These are phyloP conservation scores for Acheta domesticus DNA, from an alignment of 2,888 invertebrate genomes.

Conservation along the genomic window DNA sequence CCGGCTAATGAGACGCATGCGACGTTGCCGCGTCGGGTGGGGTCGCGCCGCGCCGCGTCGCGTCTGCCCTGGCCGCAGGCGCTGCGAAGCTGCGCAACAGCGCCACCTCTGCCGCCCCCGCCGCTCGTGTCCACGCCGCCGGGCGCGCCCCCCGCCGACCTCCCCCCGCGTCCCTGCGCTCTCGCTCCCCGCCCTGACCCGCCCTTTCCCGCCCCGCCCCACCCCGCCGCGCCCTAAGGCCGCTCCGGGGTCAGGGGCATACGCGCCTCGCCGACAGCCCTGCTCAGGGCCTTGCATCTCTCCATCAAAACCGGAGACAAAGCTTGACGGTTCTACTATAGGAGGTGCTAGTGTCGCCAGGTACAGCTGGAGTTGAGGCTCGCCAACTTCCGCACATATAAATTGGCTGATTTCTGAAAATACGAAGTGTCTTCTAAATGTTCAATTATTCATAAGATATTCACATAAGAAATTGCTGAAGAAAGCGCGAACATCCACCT, in stretches of 20 bases:
- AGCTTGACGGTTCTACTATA: no score
- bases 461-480: no score
- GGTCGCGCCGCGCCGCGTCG: neutral
- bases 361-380: no score
- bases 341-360: no score
- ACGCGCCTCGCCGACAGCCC: no score
- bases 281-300: no score
- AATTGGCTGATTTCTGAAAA: no score
- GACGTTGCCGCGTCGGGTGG: neutral
- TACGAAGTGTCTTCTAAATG: no score
- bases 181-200: neutral
- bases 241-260: neutral
- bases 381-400: no score
- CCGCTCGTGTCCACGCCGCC: neutral
- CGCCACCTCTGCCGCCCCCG: neutral
- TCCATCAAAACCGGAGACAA: no score
- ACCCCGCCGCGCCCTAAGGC: neutral
- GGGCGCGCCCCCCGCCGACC: neutral
- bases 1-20: slow-evolving; percentile 6
- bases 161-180: neutral
- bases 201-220: neutral
- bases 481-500: no score
- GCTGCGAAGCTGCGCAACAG: neutral
- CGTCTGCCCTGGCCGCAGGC: neutral
- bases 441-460: no score